Evolutionary conservation across 2,888 invertebrate species (phyloP), one percentile per base, ranked within the genome.

Genomic region (Cephus runcator): DNA sequence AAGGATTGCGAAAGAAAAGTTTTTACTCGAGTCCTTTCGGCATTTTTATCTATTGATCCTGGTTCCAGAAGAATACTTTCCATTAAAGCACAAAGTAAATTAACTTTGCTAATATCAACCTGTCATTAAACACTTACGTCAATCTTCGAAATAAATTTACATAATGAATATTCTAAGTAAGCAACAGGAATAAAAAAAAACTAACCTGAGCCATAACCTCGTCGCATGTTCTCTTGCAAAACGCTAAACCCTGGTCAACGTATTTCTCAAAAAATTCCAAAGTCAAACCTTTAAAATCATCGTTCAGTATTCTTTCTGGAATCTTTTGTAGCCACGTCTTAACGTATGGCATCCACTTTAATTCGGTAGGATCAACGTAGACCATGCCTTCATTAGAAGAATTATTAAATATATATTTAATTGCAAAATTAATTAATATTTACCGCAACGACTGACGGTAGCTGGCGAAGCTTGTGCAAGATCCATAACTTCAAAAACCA

Each of bases 401-500:
- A 69, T 71, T 33, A 33, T 34, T 33, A 84, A 95, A 95, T 34
- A 95, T 73, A 76, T 69, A 77, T 33, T 73, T 73, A 73, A 34
- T 79, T 76, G 12, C 0, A 69, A 69, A 15, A 71, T 73, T 79
- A 12, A 68, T 40, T 76, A 77, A 75, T 71, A 31, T 34, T 69
- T 85, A 90, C 89, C 91, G 77, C 90, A 93, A 89, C 95, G 92
- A 89, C 95, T 95, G 6, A 98, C 98, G 0, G 98, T 98, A 1
- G 98, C 98, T 0, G 98, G 98, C 0, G 98, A 97, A 0, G 98
- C 98, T 90, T 97, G 97, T 0, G 97, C 94, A 77, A 98, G 92
- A 91, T 98, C 97, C 87, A 84, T 85, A 78, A 94, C 94, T 93
- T 97, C 96, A 90, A 98, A 98, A 33, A 98, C 91, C 97, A 98